Evolutionary conservation across 2,888 invertebrate genomes (phyloP).

Genomic region (Glomeris marginata): DNA sequence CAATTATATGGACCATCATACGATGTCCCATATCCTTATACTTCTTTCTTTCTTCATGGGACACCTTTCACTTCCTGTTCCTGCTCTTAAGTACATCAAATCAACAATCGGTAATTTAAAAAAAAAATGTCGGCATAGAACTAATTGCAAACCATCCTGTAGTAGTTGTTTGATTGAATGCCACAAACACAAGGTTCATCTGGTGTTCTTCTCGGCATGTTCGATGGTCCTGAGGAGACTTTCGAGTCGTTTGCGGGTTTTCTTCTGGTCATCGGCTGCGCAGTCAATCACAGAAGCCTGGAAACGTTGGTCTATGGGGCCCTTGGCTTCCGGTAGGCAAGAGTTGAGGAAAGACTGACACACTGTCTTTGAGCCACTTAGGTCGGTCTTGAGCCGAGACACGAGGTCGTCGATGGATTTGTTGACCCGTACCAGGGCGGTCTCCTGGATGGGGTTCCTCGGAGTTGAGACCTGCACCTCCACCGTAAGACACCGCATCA

Average conservation of each 20-base stretch:
- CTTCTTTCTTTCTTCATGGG: too few relatives aligned
- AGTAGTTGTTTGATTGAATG: too few relatives aligned
- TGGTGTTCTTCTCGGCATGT: constrained; percentile 7
- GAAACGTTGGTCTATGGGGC: constrained; percentile 29
- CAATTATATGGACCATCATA: too few relatives aligned
- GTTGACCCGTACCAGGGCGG: constrained; percentile 26
- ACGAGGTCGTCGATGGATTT: constrained; percentile 25
- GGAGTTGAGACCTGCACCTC: constrained; percentile 28
- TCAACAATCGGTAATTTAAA: too few relatives aligned
- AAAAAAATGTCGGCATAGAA: too few relatives aligned
- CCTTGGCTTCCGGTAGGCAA: constrained; percentile 29
- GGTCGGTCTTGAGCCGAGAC: constrained; percentile 20
- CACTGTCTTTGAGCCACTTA: constrained; percentile 19
- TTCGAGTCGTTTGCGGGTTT: constrained; percentile 22
- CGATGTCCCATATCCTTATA: too few relatives aligned
- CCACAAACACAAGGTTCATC: too few relatives aligned
- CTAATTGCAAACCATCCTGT: too few relatives aligned
- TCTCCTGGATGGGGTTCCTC: constrained; percentile 28
- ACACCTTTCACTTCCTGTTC: too few relatives aligned
- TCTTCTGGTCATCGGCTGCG: constrained; percentile 34
- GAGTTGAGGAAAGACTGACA: constrained; percentile 29
- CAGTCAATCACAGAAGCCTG: constrained; percentile 29
- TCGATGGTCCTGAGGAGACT: constrained; percentile 12
- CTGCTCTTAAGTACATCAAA: too few relatives aligned
- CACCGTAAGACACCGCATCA: constrained; percentile 29